These are phyloP conservation scores for Furcula furcula DNA, from an alignment of 2,888 invertebrate species.

Conservation along the genomic window DNA sequence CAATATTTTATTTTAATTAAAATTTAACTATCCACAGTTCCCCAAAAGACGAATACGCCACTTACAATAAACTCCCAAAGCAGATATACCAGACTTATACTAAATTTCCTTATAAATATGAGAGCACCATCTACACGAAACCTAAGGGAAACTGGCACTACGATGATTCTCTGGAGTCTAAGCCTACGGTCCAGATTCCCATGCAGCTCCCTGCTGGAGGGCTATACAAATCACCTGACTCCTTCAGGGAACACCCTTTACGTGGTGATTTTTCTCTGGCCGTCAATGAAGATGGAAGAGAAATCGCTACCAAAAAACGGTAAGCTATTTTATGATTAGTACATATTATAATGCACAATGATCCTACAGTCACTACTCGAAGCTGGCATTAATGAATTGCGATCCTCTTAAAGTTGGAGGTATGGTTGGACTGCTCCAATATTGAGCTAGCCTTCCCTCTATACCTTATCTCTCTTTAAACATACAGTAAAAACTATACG, in stretches of 20 bases:
- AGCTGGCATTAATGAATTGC: too few relatives aligned
- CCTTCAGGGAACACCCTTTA: constrained; percentile 52
- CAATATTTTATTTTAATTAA: too few relatives aligned
- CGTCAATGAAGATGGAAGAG: constrained; percentile 41
- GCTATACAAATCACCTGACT: constrained; percentile 52
- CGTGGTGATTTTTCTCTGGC: constrained; percentile 43
- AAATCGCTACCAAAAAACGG: constrained; percentile 48
- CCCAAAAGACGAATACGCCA: constrained; percentile 35
- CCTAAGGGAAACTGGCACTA: constrained; percentile 39
- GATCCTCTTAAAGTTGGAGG: too few relatives aligned
- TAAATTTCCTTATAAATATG: constrained; percentile 56
- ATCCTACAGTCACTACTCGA: too few relatives aligned
- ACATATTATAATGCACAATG: too few relatives aligned
- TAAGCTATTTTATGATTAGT: too few relatives aligned
- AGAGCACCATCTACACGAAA: constrained; percentile 38
- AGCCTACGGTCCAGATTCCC: constrained; percentile 53
- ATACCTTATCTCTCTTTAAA: too few relatives aligned
- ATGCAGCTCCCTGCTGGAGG: constrained; percentile 60
- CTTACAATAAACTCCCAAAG: constrained; percentile 39
- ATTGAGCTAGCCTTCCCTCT: too few relatives aligned
- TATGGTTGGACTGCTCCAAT: too few relatives aligned
- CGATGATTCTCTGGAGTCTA: constrained; percentile 43
- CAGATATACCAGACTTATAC: constrained; percentile 35
- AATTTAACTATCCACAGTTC: constrained; percentile 42
- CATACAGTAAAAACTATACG: too few relatives aligned